These are phyloP conservation scores for Neogobius melanostomus DNA, from an alignment of 2,113 vertebrate species.

Conservation along the genomic window DNA sequence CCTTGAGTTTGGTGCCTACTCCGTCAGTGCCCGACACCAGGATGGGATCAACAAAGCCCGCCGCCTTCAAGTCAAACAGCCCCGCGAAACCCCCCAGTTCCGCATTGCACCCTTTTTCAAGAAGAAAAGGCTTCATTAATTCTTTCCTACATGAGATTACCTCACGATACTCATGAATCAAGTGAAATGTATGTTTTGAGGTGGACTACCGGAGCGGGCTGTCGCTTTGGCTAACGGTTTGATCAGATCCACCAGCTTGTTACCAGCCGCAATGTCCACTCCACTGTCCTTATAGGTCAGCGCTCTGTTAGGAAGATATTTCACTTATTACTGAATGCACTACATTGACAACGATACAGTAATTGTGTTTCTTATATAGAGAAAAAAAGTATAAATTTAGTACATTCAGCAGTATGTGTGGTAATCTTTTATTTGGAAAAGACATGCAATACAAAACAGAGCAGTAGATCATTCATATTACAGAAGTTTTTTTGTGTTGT, in stretches of 20 bases:
- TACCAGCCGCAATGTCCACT: conserved; percentile 92
- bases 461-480: not conserved
- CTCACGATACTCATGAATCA: no score
- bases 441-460: not conserved
- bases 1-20: conserved; percentile 97
- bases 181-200: not conserved
- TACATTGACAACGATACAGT: not conserved
- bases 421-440: not conserved
- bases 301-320: conserved; percentile 74
- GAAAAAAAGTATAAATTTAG: not conserved
- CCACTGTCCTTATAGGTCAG: conserved; percentile 95
- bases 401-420: not conserved
- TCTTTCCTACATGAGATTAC: conserved; percentile 14
- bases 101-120: conserved; percentile 84
- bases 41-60: conserved; percentile 89
- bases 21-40: conserved; percentile 95
- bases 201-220: conserved; percentile 83
- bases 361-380: not conserved
- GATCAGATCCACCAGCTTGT: conserved; percentile 88
- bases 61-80: conserved; percentile 93
- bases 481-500: not conserved
- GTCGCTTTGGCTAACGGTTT: conserved; percentile 93
- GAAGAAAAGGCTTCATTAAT: not conserved
- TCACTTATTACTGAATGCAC: not conserved
- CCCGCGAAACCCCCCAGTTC: conserved; percentile 96